Evolutionary conservation across 2,113 vertebrate genomes (phyloP).

Genomic region (Urocitellus parryii): DNA sequence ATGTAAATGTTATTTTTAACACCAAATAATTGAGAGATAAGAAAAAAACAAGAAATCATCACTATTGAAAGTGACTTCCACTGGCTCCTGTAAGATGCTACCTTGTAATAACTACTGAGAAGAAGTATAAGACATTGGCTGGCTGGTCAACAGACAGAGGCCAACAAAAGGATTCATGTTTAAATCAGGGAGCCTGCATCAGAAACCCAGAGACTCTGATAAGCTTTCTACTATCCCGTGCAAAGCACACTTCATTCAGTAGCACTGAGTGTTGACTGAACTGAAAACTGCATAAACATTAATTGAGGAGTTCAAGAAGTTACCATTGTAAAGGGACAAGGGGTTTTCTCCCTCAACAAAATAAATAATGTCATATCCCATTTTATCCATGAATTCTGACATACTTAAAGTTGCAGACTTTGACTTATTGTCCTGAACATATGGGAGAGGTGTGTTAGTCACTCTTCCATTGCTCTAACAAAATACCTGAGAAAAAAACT

Average conservation of each 20-base stretch:
- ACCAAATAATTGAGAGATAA: constrained; percentile 42
- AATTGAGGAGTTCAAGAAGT: background rate
- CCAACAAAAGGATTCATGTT: background rate
- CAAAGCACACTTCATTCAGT: background rate
- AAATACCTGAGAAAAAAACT: background rate
- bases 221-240: background rate
- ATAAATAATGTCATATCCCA: background rate
- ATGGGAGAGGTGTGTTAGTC: background rate
- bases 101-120: background rate
- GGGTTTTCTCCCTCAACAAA: background rate
- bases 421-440: background rate
- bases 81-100: background rate
- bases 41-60: background rate
- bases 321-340: background rate
- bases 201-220: background rate
- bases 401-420: background rate
- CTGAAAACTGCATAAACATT: background rate
- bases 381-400: background rate
- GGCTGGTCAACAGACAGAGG: background rate
- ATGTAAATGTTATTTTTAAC: constrained; percentile 28
- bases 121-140: background rate
- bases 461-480: background rate
- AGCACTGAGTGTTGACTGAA: background rate
- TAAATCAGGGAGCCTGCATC: background rate
- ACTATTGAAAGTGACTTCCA: constrained; percentile 7